Percentiles rank a stretch among this genome's conserved stretches.
Evolutionary conservation across 2,113 vertebrate species (phyloP).

Genomic region (Eulemur macaco): DNA sequence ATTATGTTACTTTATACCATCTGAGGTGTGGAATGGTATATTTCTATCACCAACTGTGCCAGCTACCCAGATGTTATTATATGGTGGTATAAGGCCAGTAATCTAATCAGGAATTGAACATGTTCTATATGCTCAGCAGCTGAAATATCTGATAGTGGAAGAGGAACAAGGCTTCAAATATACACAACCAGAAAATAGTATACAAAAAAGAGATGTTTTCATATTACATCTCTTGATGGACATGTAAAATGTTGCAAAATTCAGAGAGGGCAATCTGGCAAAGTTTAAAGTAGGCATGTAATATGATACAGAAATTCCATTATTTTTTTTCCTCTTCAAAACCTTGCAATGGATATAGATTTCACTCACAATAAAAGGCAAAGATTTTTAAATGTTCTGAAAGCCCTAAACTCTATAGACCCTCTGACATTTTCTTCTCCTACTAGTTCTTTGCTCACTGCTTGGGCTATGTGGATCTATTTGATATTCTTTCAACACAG

Average conservation of each 20-base stretch:
- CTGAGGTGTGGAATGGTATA: no score
- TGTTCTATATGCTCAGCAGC: not conserved
- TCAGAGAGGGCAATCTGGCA: not conserved
- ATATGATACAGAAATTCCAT: not conserved
- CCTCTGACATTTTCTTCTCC: not conserved
- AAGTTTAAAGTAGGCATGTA: not conserved
- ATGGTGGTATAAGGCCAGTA: not conserved
- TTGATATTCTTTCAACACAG: not conserved
- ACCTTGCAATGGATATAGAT: not conserved
- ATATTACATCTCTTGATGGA: not conserved
- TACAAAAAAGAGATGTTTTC: not conserved
- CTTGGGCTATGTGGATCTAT: not conserved
- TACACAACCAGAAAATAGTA: not conserved
- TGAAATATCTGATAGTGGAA: not conserved
- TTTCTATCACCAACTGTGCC: not conserved
- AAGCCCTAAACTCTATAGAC: not conserved
- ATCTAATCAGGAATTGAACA: not conserved
- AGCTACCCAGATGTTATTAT: not conserved
- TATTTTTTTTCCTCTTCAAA: constrained; percentile 1
- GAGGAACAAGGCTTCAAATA: not conserved
- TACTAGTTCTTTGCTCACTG: not conserved
- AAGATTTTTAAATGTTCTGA: not conserved
- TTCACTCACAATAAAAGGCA: not conserved
- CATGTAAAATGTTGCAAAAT: not conserved
- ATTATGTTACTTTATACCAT: not conserved